Evolutionary conservation across 2,113 vertebrate genomes (phyloP).

Genomic region (Lophura nycthemera): DNA sequence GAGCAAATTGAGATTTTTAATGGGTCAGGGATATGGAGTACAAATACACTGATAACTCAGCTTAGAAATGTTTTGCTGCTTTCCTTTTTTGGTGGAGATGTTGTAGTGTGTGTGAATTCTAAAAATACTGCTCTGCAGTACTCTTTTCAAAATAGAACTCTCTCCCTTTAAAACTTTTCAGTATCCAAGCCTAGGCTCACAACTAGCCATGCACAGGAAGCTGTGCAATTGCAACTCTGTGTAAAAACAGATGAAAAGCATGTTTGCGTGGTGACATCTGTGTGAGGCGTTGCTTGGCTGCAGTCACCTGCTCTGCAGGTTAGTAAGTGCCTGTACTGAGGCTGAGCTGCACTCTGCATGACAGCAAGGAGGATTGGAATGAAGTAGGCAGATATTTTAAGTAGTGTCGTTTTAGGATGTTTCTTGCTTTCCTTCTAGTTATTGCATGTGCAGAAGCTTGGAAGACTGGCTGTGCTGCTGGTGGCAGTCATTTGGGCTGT

Average conservation of each 20-base stretch:
- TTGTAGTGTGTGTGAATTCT: slow-evolving; percentile 17
- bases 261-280: neutral
- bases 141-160: slow-evolving; percentile 31
- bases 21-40: slow-evolving; percentile 39
- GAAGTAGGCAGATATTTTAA: neutral
- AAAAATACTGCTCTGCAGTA: slow-evolving; percentile 6
- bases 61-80: slow-evolving; percentile 7
- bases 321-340: neutral
- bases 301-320: neutral
- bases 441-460: neutral
- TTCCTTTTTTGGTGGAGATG: slow-evolving; percentile 47
- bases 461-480: neutral
- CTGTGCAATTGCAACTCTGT: accelerated
- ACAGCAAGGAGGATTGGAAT: neutral
- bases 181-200: accelerated
- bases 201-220: neutral
- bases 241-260: neutral
- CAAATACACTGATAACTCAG: slow-evolving; percentile 37
- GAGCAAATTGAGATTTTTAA: slow-evolving; percentile 56
- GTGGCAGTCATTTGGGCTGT: neutral
- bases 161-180: slow-evolving; percentile 16
- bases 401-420: neutral
- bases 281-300: neutral
- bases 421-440: neutral
- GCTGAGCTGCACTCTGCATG: accelerated